Percentiles rank a stretch among this genome's conserved stretches.
phyloP scores from a whole-genome alignment of 2,888 invertebrate genomes.

The Sisyra nigra region DNA sequence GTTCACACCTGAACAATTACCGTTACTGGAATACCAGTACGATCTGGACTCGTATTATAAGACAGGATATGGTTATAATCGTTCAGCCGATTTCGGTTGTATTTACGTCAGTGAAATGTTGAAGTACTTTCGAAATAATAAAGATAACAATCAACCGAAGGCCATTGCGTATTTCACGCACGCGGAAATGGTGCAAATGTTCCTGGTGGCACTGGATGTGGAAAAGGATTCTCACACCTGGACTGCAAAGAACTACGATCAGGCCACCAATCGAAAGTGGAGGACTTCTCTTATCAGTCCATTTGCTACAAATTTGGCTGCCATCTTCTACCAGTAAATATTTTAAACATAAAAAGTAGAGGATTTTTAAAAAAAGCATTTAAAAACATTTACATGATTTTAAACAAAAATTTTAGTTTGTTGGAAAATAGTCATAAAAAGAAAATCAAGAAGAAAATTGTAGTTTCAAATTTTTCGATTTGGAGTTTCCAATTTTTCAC shows the following conservation, averaged over 20 bases:
- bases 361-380: too few relatives aligned
- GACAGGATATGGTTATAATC: constrained; percentile 51
- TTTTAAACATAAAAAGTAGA: too few relatives aligned
- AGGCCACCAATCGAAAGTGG: constrained; percentile 42
- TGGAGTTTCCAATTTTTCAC: too few relatives aligned
- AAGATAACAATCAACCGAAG: constrained; percentile 33
- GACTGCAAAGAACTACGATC: constrained; percentile 46
- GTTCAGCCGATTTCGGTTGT: constrained; percentile 54
- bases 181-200: constrained; percentile 38
- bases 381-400: too few relatives aligned
- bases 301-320: constrained; percentile 57
- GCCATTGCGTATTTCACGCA: constrained; percentile 53
- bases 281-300: constrained; percentile 48
- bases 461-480: too few relatives aligned
- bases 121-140: constrained; percentile 42
- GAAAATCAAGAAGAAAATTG: too few relatives aligned
- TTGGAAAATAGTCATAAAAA: too few relatives aligned
- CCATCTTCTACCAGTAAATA: constrained; percentile 60
- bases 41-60: constrained; percentile 62
- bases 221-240: constrained; percentile 40
- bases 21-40: constrained; percentile 58
- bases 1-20: constrained; percentile 54
- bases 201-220: constrained; percentile 44
- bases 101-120: constrained; percentile 56
- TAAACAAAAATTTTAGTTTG: too few relatives aligned